Conservation (phyloP, 2,888 invertebrate species). For the Leucophenga maculata region DNA sequence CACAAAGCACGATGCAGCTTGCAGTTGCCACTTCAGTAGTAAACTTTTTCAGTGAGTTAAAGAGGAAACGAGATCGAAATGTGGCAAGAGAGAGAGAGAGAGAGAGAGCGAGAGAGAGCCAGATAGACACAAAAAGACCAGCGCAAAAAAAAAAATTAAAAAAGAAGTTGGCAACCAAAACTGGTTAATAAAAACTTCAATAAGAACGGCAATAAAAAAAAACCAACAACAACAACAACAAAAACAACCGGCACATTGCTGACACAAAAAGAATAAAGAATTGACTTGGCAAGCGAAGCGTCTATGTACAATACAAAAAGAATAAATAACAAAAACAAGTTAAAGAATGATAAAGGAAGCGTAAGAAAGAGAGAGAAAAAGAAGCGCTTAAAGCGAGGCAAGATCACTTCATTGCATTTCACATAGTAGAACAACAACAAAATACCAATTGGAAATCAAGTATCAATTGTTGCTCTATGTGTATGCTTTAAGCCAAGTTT, state of each 20-base stretch:
- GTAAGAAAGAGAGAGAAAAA: constrained; percentile 22
- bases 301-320: neutral
- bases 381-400: constrained; percentile 2
- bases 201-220: neutral
- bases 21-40: too few relatives aligned
- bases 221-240: constrained; percentile 17
- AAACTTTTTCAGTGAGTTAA: neutral
- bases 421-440: neutral
- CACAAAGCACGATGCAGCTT: constrained; percentile 1
- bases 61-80: neutral
- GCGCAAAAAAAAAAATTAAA: too few relatives aligned
- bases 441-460: constrained; percentile 8
- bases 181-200: neutral
- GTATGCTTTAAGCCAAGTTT: neutral
- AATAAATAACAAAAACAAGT: constrained; percentile 16
- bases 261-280: neutral
- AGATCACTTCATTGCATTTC: constrained; percentile 3
- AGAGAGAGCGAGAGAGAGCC: neutral
- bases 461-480: neutral
- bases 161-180: neutral
- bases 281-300: neutral
- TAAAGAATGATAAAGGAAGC: constrained; percentile 29
- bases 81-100: neutral
- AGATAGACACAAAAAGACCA: too few relatives aligned
- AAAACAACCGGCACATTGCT: constrained; percentile 3